These are phyloP conservation scores for Nibea coibor DNA, from an alignment of 2,113 vertebrate species.

Conservation along the genomic window DNA sequence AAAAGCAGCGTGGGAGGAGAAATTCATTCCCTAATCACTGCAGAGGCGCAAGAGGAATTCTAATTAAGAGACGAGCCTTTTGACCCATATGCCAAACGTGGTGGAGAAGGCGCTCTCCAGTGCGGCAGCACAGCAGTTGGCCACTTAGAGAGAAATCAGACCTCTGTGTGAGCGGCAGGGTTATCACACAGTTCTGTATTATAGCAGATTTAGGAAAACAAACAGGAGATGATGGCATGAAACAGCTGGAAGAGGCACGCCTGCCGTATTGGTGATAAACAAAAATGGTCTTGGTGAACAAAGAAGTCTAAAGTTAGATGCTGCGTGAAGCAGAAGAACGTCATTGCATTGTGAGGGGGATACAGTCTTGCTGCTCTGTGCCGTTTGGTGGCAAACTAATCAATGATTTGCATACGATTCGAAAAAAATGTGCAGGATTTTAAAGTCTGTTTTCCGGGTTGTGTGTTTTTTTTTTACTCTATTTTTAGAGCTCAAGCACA, in stretches of 20 bases:
- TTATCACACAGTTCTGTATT: conserved; percentile 1
- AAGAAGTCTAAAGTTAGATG: background rate
- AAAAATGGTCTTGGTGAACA: background rate
- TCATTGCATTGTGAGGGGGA: no score
- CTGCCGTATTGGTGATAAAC: conserved; percentile 6
- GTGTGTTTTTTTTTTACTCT: background rate
- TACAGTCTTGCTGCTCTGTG: background rate
- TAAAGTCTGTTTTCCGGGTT: background rate
- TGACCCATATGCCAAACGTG: conserved; percentile 23
- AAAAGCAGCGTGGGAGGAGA: conserved; percentile 25
- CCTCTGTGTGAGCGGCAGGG: conserved; percentile 8
- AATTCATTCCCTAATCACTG: conserved; percentile 39
- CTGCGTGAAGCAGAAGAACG: no score
- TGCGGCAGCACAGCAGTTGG: conserved; percentile 18
- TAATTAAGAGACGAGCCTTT: conserved; percentile 45
- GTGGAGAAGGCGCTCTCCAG: background rate
- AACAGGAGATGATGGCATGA: background rate
- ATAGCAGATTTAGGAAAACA: background rate
- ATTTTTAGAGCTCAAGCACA: background rate
- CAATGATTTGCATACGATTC: background rate
- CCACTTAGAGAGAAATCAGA: conserved; percentile 32
- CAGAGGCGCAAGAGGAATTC: conserved; percentile 17
- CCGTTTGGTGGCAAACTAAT: background rate
- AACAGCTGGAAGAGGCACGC: background rate
- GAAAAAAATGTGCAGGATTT: background rate